phyloP scores from a whole-genome alignment of 2,113 vertebrate species.

The Ammodytes marinus region DNA sequence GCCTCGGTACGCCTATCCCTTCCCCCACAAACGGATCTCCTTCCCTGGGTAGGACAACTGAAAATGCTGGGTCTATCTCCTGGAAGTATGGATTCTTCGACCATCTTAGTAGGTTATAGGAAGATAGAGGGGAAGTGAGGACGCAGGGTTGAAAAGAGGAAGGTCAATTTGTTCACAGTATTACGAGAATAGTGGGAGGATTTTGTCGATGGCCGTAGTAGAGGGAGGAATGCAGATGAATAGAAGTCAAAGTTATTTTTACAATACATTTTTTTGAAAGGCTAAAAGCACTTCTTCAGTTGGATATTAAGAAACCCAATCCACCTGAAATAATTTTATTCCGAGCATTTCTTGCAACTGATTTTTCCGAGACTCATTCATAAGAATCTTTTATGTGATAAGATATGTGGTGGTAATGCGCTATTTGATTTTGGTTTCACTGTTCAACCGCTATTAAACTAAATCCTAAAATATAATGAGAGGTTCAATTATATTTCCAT shows the following conservation, averaged over 20 bases:
- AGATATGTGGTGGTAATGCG: not conserved
- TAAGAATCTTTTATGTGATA: not conserved
- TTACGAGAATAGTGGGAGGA: not conserved
- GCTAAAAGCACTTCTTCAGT: constrained; percentile 8
- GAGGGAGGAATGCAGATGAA: not conserved
- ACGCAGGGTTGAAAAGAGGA: not conserved
- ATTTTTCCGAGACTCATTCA: not conserved
- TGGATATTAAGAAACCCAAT: not conserved
- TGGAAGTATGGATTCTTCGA: constrained; percentile 13
- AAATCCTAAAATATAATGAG: not conserved
- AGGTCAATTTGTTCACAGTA: not conserved
- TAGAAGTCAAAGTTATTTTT: not conserved
- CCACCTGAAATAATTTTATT: not conserved
- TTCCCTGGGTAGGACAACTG: not conserved
- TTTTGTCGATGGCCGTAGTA: not conserved
- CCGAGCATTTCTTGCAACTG: not conserved
- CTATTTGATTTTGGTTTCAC: not conserved
- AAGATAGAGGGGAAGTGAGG: constrained; percentile 12
- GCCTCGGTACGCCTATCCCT: not conserved
- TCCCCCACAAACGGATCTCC: constrained; percentile 1
- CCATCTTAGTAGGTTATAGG: constrained; percentile 6
- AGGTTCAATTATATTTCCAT: too few relatives aligned
- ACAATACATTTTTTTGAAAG: constrained; percentile 18
- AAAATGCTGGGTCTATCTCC: constrained; percentile 11
- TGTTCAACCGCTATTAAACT: not conserved